These are phyloP conservation scores for Ambastaia sidthimunki DNA, from an alignment of 2,797 vertebrate species.

Conservation along the genomic window DNA sequence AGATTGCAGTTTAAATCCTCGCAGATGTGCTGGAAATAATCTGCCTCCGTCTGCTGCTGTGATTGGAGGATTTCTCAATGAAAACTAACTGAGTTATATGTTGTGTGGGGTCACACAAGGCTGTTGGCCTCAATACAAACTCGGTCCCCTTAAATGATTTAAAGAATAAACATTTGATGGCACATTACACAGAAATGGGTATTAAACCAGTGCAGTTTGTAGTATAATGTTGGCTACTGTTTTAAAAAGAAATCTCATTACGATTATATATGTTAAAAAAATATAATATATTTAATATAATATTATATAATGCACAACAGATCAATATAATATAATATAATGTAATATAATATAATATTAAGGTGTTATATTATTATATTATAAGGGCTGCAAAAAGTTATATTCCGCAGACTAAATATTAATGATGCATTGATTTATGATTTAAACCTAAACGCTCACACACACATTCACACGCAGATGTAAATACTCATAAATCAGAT, in stretches of 20 bases:
- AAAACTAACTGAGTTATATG: not conserved
- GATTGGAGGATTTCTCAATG: constrained; percentile 63
- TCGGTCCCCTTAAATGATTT: not conserved
- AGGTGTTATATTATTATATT: not conserved
- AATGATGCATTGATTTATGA: constrained; percentile 4
- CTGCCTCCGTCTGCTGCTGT: constrained; percentile 58
- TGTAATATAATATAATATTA: not conserved
- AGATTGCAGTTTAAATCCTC: no score
- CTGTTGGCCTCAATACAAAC: constrained; percentile 26
- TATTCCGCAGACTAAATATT: not conserved
- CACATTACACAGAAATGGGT: not conserved
- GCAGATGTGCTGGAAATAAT: constrained; percentile 49
- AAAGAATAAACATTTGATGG: not conserved
- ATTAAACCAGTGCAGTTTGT: not conserved
- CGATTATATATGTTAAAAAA: no score
- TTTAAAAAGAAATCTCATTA: not conserved
- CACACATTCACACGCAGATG: constrained; percentile 37
- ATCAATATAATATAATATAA: not conserved
- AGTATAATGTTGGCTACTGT: not conserved
- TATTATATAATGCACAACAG: not conserved
- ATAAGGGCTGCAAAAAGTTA: not conserved
- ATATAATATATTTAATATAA: not conserved
- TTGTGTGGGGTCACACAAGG: constrained; percentile 14
- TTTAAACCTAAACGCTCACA: constrained; percentile 45
- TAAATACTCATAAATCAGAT: constrained; percentile 41